Conservation (phyloP, 2,113 vertebrate species). For the Rallus limicola region DNA sequence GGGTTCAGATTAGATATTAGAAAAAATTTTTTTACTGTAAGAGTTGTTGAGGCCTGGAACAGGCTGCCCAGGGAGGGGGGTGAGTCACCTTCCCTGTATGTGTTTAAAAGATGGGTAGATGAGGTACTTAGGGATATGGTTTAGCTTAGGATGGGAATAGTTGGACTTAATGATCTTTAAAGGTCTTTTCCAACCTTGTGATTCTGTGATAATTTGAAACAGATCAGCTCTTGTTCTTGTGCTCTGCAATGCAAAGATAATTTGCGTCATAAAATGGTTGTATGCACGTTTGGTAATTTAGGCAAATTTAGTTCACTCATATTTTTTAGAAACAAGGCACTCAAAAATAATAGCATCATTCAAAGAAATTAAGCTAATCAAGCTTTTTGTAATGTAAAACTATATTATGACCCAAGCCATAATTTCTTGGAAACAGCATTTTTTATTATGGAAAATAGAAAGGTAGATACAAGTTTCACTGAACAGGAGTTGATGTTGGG, state of each 20-base stretch:
- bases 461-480: background rate
- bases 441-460: background rate
- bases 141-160: no score
- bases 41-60: no score
- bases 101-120: no score
- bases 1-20: no score
- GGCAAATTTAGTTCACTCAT: background rate
- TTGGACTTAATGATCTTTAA: no score
- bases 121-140: no score
- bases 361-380: background rate
- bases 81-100: no score
- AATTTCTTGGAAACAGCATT: background rate
- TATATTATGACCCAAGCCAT: background rate
- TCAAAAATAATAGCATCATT: background rate
- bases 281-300: background rate
- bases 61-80: no score
- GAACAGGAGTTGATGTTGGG: background rate
- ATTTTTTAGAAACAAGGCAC: background rate
- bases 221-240: background rate
- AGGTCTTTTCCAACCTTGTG: no score
- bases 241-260: background rate
- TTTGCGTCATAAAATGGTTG: background rate
- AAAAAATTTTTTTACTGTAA: no score
- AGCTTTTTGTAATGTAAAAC: background rate
- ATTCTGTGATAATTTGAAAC: background rate